A percentile compares a stretch with the other conserved stretches of the same genome.
Conservation (phyloP, 2,797 vertebrate species). For the Fratercula arctica region DNA sequence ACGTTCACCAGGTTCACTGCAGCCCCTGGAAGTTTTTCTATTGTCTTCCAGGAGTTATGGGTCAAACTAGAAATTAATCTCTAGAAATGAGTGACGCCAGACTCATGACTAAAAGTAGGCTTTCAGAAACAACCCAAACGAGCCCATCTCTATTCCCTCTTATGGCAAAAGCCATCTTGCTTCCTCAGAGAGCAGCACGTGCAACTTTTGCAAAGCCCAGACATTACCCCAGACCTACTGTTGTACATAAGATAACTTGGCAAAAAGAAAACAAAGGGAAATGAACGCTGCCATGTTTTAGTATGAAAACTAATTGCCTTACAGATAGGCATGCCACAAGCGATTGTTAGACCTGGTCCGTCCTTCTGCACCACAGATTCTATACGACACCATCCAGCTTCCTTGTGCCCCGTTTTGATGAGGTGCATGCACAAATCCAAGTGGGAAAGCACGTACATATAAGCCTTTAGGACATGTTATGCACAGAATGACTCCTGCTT, state of each 20-base stretch:
- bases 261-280: slow-evolving; percentile 40
- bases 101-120: neutral
- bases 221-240: neutral
- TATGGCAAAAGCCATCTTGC: neutral
- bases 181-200: neutral
- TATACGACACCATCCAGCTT: neutral
- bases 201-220: neutral
- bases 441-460: slow-evolving; percentile 45
- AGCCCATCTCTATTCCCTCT: neutral
- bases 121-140: neutral
- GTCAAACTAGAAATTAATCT: slow-evolving; percentile 42
- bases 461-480: slow-evolving; percentile 21
- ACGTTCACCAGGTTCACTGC: neutral
- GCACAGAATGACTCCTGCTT: slow-evolving; percentile 22
- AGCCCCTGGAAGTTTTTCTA: neutral
- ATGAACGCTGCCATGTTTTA: slow-evolving; percentile 36
- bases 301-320: slow-evolving; percentile 28
- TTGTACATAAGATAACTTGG: slow-evolving; percentile 27
- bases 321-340: neutral
- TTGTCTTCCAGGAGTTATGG: neutral
- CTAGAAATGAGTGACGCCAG: neutral
- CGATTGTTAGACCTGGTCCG: neutral
- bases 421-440: slow-evolving; percentile 46
- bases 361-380: neutral
- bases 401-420: slow-evolving; percentile 17